Evolutionary conservation across 2,888 invertebrate genomes (phyloP).

Genomic region (Trichogramma dendrolimi): DNA sequence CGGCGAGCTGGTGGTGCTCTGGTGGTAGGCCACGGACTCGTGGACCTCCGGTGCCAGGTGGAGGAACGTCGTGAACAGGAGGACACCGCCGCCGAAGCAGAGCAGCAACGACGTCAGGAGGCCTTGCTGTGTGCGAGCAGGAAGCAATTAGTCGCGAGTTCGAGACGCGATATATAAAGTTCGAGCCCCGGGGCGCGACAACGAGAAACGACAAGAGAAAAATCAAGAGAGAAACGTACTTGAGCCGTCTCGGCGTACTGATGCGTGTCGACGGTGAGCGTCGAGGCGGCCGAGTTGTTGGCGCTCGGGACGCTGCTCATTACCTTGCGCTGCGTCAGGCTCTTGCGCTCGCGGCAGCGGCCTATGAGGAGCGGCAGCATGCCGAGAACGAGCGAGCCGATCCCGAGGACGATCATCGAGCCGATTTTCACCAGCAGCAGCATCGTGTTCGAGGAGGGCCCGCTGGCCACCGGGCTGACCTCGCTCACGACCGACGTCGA

Average conservation of each 20-base stretch:
- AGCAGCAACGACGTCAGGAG: slow-evolving; percentile 58
- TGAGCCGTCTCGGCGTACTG: slow-evolving; percentile 35
- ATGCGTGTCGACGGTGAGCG: slow-evolving; percentile 32
- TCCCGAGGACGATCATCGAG: slow-evolving; percentile 59
- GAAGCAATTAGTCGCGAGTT: slow-evolving; percentile 22
- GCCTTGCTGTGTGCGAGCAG: slow-evolving; percentile 45
- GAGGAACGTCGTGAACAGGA: slow-evolving; percentile 63
- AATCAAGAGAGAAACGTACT: neutral
- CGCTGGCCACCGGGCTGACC: slow-evolving; percentile 7
- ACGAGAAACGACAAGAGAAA: neutral
- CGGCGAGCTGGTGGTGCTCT: slow-evolving; percentile 52
- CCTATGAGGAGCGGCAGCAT: slow-evolving; percentile 57
- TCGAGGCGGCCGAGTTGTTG: slow-evolving; percentile 41
- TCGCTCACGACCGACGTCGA: slow-evolving; percentile 7
- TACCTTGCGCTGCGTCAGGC: slow-evolving; percentile 21
- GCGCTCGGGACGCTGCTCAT: slow-evolving; percentile 35
- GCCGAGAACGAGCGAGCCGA: slow-evolving; percentile 59
- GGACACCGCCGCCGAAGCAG: slow-evolving; percentile 65
- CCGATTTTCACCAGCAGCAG: slow-evolving; percentile 58
- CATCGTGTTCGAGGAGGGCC: slow-evolving; percentile 28
- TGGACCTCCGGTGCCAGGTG: slow-evolving; percentile 65
- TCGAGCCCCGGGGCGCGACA: neutral
- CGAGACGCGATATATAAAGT: neutral
- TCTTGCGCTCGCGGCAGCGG: slow-evolving; percentile 36
- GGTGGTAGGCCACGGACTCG: slow-evolving; percentile 56